phyloP scores from a whole-genome alignment of 2,888 invertebrate genomes.

The Drosophila mulleri region DNA sequence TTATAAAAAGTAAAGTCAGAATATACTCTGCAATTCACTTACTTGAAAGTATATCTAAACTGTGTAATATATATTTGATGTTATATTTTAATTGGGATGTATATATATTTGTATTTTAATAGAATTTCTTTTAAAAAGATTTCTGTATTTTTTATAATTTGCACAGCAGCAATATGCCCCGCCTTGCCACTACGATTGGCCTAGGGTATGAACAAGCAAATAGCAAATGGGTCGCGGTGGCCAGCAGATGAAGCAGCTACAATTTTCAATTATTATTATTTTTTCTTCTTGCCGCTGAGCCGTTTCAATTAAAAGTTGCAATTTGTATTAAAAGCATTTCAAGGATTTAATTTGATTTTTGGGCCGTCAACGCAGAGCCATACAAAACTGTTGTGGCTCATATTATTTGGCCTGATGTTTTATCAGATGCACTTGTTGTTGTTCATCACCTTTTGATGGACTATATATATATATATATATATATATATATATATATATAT shows the following conservation, averaged over 20 bases:
- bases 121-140: no score
- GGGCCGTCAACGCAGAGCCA: background rate
- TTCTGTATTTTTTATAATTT: no score
- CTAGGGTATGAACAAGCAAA: background rate
- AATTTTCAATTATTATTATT: conserved; percentile 13
- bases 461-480: background rate
- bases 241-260: conserved; percentile 9
- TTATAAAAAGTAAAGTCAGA: no score
- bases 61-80: no score
- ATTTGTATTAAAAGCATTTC: conserved; percentile 65
- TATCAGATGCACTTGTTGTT: conserved; percentile 5
- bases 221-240: background rate
- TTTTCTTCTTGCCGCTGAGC: background rate
- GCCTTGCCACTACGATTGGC: background rate
- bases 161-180: no score
- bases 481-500: background rate
- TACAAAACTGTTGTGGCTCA: conserved; percentile 6
- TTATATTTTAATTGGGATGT: background rate
- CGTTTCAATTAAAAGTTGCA: conserved; percentile 53
- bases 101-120: no score
- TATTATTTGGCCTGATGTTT: conserved; percentile 13
- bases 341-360: conserved; percentile 45
- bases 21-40: no score
- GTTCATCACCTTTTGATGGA: background rate
- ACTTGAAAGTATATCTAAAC: no score